Evolutionary conservation across 2,888 invertebrate species (phyloP).

Genomic region (Hypselothyrea guttata): DNA sequence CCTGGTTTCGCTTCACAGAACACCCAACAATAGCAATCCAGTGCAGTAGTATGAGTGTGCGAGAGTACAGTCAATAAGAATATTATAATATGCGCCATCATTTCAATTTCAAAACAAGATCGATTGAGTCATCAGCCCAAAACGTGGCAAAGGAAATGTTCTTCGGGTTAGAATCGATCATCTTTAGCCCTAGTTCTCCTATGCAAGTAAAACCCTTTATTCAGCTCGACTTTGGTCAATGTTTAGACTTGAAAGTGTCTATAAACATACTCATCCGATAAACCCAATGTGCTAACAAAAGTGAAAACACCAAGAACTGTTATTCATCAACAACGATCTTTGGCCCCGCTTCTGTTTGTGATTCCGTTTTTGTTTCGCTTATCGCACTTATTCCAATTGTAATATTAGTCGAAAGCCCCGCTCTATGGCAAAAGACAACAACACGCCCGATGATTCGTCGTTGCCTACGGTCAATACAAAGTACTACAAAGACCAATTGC

Average conservation of each 20-base stretch:
- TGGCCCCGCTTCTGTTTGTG: constrained; percentile 29
- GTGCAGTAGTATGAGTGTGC: constrained; percentile 2
- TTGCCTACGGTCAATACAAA: neutral
- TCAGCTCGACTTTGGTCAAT: constrained; percentile 5
- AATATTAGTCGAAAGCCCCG: constrained; percentile 46
- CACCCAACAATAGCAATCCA: constrained; percentile 40
- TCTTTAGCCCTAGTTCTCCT: neutral
- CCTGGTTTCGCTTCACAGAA: constrained; percentile 45
- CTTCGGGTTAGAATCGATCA: constrained; percentile 13
- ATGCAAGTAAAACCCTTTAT: constrained; percentile 5
- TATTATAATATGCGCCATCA: constrained; percentile 40
- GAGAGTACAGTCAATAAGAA: constrained; percentile 34
- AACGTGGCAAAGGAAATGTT: constrained; percentile 51
- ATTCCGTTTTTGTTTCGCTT: constrained; percentile 29
- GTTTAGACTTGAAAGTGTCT: constrained; percentile 15
- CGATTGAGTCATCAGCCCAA: constrained; percentile 54
- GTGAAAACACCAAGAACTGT: constrained; percentile 30
- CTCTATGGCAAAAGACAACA: constrained; percentile 26
- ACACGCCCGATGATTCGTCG: constrained; percentile 25
- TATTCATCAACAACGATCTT: constrained; percentile 55
- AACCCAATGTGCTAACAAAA: constrained; percentile 9
- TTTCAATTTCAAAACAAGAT: constrained; percentile 60
- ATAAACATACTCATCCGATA: constrained; percentile 10
- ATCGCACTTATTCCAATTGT: constrained; percentile 39
- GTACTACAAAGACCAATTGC: constrained; percentile 37